phyloP scores from a whole-genome alignment of 2,888 invertebrate species.

The Punctoribates punctum region DNA sequence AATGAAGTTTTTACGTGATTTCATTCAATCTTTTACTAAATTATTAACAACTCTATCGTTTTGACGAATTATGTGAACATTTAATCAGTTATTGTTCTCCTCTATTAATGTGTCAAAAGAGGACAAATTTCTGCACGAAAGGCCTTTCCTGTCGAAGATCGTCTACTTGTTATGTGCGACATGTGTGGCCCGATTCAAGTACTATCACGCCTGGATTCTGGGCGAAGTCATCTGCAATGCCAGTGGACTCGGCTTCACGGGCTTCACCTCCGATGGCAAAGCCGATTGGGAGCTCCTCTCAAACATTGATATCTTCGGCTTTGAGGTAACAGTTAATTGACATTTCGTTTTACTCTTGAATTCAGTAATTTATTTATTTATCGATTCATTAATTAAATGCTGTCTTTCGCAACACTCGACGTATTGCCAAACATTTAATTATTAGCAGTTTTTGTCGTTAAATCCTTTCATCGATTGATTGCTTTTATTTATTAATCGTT shows the following conservation, averaged over 20 bases:
- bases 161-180: conserved; percentile 36
- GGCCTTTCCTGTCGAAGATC: conserved; percentile 38
- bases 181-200: conserved; percentile 50
- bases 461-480: background rate
- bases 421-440: background rate
- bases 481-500: background rate
- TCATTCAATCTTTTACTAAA: background rate
- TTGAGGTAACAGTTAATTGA: conserved; percentile 66
- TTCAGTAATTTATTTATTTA: background rate
- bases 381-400: background rate
- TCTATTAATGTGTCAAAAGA: conserved; percentile 28
- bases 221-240: conserved; percentile 94
- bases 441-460: too few species aligned
- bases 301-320: conserved; percentile 80
- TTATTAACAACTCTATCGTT: background rate
- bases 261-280: conserved; percentile 66
- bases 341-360: background rate
- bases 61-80: background rate
- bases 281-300: conserved; percentile 87
- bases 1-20: conserved; percentile 19
- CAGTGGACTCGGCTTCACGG: conserved; percentile 82
- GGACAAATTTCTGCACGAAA: conserved; percentile 34
- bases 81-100: conserved; percentile 11
- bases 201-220: conserved; percentile 57
- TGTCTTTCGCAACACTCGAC: background rate